A percentile compares a stretch with the other conserved stretches of the same genome.
phyloP scores from a whole-genome alignment of 2,113 vertebrate genomes.

The Hypanus sabinus region DNA sequence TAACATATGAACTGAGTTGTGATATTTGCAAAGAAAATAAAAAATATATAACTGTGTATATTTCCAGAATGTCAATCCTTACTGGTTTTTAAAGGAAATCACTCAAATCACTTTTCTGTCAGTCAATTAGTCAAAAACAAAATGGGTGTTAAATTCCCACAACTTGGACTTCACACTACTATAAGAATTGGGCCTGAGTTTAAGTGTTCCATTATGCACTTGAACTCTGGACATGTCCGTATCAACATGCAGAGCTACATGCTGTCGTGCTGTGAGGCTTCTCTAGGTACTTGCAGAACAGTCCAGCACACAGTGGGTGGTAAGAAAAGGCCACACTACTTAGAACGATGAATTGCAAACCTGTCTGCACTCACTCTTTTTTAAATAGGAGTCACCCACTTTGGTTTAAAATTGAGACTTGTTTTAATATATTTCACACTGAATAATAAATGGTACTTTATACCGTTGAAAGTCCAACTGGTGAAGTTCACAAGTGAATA shows the following conservation, averaged over 20 bases:
- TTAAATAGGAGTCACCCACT: not conserved
- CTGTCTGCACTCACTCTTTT: not conserved
- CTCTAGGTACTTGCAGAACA: slow-evolving; percentile 22
- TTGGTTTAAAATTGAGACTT: not conserved
- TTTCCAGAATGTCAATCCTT: slow-evolving; percentile 21
- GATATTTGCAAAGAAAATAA: slow-evolving; percentile 11
- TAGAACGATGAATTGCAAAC: not conserved
- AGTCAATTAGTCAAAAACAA: not conserved
- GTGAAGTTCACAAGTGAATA: not conserved
- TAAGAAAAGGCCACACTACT: not conserved
- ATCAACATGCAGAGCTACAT: slow-evolving; percentile 19
- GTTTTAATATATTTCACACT: not conserved
- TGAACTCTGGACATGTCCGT: not conserved
- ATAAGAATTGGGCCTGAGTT: not conserved
- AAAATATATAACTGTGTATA: not conserved
- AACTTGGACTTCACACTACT: not conserved
- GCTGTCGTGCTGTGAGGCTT: not conserved
- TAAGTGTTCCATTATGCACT: not conserved
- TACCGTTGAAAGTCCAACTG: slow-evolving; percentile 6
- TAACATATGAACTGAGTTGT: not conserved
- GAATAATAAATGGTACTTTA: not conserved
- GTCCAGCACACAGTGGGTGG: slow-evolving; percentile 16
- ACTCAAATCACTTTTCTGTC: slow-evolving; percentile 11
- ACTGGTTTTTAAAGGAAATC: not conserved
- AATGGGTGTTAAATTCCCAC: not conserved